Evolutionary conservation across 2,113 vertebrate genomes (phyloP).

Genomic region (Ranitomeya imitator): DNA sequence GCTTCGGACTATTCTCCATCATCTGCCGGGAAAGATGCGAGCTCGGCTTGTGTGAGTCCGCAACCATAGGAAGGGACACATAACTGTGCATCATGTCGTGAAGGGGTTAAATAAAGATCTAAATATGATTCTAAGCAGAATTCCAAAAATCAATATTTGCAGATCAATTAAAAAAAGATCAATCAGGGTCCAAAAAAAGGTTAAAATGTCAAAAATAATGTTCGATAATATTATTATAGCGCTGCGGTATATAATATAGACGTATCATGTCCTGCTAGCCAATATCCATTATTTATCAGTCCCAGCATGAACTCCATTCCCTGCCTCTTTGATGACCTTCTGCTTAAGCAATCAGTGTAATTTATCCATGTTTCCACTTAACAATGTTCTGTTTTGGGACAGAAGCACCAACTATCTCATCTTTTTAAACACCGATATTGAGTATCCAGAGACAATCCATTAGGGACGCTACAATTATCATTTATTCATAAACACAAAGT

Average conservation of each 20-base stretch:
- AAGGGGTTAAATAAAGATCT: background rate
- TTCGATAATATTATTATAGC: too few relatives aligned
- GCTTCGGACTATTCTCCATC: too few relatives aligned
- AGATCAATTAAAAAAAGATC: background rate
- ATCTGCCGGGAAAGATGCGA: too few relatives aligned
- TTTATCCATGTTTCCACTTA: slow-evolving; percentile 30
- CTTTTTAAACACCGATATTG: background rate
- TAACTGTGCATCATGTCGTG: too few relatives aligned
- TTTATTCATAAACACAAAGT: slow-evolving; percentile 22
- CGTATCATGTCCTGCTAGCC: background rate
- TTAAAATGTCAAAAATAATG: background rate
- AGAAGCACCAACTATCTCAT: slow-evolving; percentile 39
- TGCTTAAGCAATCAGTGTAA: slow-evolving; percentile 44
- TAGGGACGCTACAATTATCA: background rate
- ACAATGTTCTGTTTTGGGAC: slow-evolving; percentile 34
- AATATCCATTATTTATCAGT: slow-evolving; percentile 33
- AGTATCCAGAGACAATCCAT: slow-evolving; percentile 29
- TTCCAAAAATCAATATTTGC: background rate
- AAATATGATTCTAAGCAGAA: background rate
- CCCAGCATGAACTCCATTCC: background rate
- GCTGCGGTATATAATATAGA: background rate
- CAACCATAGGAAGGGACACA: background rate
- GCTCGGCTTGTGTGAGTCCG: too few relatives aligned
- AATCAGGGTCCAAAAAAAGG: background rate
- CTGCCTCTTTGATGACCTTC: slow-evolving; percentile 39